A percentile compares a stretch with the other conserved stretches of the same genome.
Evolutionary conservation across 2,888 invertebrate species (phyloP).

Genomic region (Zele albiditarsus): DNA sequence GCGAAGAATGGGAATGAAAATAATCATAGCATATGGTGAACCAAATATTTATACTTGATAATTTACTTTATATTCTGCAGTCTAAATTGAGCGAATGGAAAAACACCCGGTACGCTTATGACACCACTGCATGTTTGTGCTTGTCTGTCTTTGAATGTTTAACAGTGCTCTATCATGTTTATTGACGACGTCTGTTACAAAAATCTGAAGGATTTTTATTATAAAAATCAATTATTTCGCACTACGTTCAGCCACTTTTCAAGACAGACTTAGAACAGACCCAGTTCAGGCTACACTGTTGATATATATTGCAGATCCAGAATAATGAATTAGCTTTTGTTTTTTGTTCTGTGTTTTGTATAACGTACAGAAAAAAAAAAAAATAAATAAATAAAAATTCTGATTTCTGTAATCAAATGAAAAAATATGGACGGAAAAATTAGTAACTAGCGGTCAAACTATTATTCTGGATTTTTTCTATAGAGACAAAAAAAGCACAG

Average conservation of each 20-base stretch:
- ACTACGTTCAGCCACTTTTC: slow-evolving; percentile 55
- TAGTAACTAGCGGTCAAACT: background rate
- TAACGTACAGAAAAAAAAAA: slow-evolving; percentile 11
- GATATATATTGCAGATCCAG: slow-evolving; percentile 62
- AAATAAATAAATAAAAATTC: slow-evolving; percentile 34
- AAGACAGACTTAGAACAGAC: slow-evolving; percentile 73
- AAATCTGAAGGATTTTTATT: slow-evolving; percentile 28
- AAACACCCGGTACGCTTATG: slow-evolving; percentile 72
- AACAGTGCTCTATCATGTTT: slow-evolving; percentile 45
- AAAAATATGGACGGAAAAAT: background rate
- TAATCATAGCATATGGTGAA: background rate
- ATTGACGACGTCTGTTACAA: background rate
- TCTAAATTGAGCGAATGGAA: slow-evolving; percentile 40
- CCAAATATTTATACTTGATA: slow-evolving; percentile 36
- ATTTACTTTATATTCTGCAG: slow-evolving; percentile 15
- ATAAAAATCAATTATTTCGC: slow-evolving; percentile 45
- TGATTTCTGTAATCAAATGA: background rate
- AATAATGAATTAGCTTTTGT: slow-evolving; percentile 67
- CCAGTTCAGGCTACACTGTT: slow-evolving; percentile 70
- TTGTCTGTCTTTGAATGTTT: slow-evolving; percentile 69
- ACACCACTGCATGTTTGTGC: slow-evolving; percentile 72
- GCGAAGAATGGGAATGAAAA: background rate
- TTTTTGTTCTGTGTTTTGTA: slow-evolving; percentile 47
- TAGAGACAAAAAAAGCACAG: slow-evolving; percentile 7
- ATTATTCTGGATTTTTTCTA: slow-evolving; percentile 40